phyloP scores from a whole-genome alignment of 2,113 vertebrate genomes.

The Psittacus erithacus region DNA sequence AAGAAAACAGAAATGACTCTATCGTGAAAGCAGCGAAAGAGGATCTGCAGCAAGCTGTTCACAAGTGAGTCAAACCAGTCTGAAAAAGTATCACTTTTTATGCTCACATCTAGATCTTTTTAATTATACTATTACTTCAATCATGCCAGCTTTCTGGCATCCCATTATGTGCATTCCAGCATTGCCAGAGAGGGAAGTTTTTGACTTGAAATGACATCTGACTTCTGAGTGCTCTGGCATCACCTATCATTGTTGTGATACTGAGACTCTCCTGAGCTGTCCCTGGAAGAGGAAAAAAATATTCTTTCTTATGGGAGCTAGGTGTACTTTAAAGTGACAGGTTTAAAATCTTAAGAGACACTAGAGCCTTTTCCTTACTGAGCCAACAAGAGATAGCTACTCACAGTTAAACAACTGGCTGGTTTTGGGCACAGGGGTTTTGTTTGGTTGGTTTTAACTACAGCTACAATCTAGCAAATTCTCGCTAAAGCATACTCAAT shows the following conservation, averaged over 20 bases:
- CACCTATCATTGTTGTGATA: background rate
- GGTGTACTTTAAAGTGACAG: background rate
- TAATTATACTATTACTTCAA: constrained; percentile 55
- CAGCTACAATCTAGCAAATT: background rate
- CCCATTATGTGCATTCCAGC: background rate
- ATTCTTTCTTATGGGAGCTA: background rate
- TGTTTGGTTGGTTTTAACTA: background rate
- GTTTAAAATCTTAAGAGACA: background rate
- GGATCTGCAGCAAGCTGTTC: constrained; percentile 6
- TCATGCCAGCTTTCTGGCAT: constrained; percentile 42
- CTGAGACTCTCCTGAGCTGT: background rate
- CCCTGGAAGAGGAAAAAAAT: background rate
- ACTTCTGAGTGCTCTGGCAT: background rate
- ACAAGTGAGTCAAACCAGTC: background rate
- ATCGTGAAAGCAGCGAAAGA: background rate
- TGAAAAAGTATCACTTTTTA: background rate
- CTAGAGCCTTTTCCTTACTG: background rate
- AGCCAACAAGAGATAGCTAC: background rate
- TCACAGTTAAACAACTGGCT: background rate
- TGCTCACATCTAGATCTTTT: constrained; percentile 15
- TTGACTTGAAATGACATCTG: background rate
- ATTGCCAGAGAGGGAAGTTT: background rate
- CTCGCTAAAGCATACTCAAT: background rate
- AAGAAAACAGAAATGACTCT: constrained; percentile 4
- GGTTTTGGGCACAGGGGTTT: background rate